Percentiles rank a stretch among this genome's conserved stretches.
Evolutionary conservation across 2,888 invertebrate genomes (phyloP).

Genomic region (Rhagonycha fulva): DNA sequence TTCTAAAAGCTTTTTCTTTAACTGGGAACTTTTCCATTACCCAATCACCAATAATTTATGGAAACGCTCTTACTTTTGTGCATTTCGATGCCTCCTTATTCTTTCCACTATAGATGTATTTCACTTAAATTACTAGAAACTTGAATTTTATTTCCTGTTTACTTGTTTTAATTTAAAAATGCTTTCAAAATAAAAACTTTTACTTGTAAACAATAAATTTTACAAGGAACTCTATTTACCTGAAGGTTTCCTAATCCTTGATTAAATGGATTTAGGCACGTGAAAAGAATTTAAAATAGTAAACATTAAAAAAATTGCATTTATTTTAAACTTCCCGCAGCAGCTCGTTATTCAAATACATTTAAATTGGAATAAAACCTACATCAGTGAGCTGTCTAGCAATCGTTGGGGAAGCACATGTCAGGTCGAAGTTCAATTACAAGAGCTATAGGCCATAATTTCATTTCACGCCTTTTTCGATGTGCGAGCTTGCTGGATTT

Average conservation of each 20-base stretch:
- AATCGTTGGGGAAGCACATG: constrained; percentile 24
- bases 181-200: background rate
- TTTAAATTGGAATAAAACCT: constrained; percentile 30
- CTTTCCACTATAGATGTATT: background rate
- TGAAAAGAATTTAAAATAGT: background rate
- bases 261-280: background rate
- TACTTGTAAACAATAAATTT: background rate
- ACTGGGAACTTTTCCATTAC: constrained; percentile 32
- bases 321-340: constrained; percentile 5
- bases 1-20: constrained; percentile 32
- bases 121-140: constrained; percentile 2
- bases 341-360: constrained; percentile 23
- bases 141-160: constrained; percentile 2
- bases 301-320: background rate
- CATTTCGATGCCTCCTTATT: constrained; percentile 16
- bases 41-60: constrained; percentile 32
- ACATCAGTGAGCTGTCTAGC: constrained; percentile 24
- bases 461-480: constrained; percentile 29
- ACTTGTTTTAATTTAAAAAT: background rate
- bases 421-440: constrained; percentile 31
- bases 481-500: constrained; percentile 14
- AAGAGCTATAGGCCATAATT: constrained; percentile 25
- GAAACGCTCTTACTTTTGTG: constrained; percentile 29
- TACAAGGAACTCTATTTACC: background rate
- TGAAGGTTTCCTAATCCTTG: background rate